Evolutionary conservation across 1,140 invertebrate genomes (phyloP), one percentile per base, ranked within the genome.

Genomic region (Diploscapter pachys): DNA sequence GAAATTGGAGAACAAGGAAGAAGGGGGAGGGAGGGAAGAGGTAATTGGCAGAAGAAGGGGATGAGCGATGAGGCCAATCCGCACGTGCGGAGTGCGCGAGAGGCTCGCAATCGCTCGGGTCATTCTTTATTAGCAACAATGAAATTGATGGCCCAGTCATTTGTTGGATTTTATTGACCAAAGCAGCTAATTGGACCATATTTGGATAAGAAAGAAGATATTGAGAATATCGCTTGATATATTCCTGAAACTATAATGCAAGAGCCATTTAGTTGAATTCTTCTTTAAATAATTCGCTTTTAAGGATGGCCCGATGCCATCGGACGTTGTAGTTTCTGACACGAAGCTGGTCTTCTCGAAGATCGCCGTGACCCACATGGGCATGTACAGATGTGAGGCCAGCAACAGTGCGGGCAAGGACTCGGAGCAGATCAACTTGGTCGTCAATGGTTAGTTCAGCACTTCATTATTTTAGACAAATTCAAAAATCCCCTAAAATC

Each of bases 311-410:
- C 57, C 61, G 51, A 57, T 69, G 57, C 73, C 73, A 5, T 59
- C 63, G 50, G 73, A 65, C 53, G 61, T 74, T 48, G 64, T 66
- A 13, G n/a, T 9, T 8, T 51, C 68, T 50, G 66, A 67, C 9
- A 57, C 73, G 13, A 51, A 31, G 13, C 53, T 74, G 3, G 73
- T 74, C 11, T 63, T 74, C 55, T 6, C 48, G 2, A 54, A 69
- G 9, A 67, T 63, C 2, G 64, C 62, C n/a, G 54, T 61, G 51
- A 48, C 50, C 13, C 73, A 74, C 50, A 64, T 52, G 48, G 73
- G 73, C 62, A 62, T 53, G 6, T 74, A 74, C 73, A 62, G 54
- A 11, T 74, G 73, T 57, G 62, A 56, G 54, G 73, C 64, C 3
- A 61, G 55, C 50, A 74, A 69, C 13, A 61, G 56, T 52, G 73